Base-by-base conservation (phyloP, 2,888 invertebrate species). In the Troides helena region DNA sequence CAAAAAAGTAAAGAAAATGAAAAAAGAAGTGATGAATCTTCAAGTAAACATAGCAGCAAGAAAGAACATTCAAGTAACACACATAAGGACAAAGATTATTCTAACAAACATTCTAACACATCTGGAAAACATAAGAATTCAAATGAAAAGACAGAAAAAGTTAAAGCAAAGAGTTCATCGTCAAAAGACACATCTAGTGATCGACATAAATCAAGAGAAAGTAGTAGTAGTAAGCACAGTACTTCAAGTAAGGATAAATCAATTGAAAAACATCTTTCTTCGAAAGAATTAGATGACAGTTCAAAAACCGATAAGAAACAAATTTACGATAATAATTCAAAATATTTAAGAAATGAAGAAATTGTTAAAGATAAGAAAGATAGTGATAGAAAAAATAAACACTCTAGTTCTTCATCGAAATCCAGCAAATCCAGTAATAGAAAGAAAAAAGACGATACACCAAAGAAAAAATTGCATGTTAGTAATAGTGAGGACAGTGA, bases 401-500 rank as follows among this genome's bases (percentile, higher is more conserved):
- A 82, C 73, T 85, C 87, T 39, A 86, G 84, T 80, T 89, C 89
- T 71, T 85, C 83, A 67, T 84, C 84, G 67, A 88, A 82, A 77
- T 85, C 80, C 68, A 81, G 78, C 72, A 88, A 87, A 76, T 83
- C 85, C 64, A 87, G 81, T 76, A 85, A 77, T 72, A 83, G 80
- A 81, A 87, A 85, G 78, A 80, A 83, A 68, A 88, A 87, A 76
- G 92, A 89, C 75, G 85, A 86, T 71, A 81, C 83, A 86, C 90
- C 90, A 88, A 91, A 91, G 89, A 90, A 88, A 83, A 90, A 84
- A 80, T 74, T 78, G 68, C 82, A 83, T 74, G 75, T 77, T 68
- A 83, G 73, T 67, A 74, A 75, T 72, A 78, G 78, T 72, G 86
- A 89, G 58, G 86, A 92, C 62, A 90, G 88, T 72, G 94, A 94